These are phyloP conservation scores for Fissipunctia ypsillon DNA, from an alignment of 2,888 invertebrate genomes.

Conservation along the genomic window DNA sequence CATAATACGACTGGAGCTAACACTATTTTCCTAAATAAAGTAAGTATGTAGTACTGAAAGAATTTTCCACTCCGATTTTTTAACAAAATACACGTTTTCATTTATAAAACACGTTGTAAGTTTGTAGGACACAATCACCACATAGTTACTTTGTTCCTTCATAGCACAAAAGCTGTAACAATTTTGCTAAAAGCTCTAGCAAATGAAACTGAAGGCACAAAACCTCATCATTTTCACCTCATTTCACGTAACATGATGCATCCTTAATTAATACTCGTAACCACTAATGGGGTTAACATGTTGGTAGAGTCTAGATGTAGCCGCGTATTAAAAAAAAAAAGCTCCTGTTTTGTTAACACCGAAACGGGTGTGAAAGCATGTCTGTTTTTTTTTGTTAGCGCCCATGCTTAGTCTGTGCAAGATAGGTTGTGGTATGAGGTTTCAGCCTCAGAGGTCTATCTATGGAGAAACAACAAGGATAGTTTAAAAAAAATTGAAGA, in stretches of 20 bases:
- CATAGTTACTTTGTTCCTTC: not conserved
- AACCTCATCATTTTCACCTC: conserved; percentile 21
- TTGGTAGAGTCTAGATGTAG: conserved; percentile 20
- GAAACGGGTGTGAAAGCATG: not conserved
- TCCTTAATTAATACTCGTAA: conserved; percentile 55
- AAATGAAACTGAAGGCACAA: conserved; percentile 10
- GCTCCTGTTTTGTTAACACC: not conserved
- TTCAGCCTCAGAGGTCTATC: not conserved
- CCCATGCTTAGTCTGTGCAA: not conserved
- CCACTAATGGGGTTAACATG: conserved; percentile 56
- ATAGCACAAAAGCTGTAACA: conserved; percentile 14
- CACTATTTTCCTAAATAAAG: not conserved
- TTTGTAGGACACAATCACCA: not conserved
- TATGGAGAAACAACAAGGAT: too few relatives aligned
- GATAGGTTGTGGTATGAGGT: not conserved
- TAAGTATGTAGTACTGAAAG: not conserved
- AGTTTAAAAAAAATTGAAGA: too few relatives aligned
- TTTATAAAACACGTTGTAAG: not conserved
- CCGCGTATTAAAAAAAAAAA: conserved; percentile 29
- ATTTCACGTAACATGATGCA: conserved; percentile 29
- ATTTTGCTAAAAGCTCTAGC: conserved; percentile 50
- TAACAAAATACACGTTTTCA: not conserved
- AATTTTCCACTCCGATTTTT: not conserved
- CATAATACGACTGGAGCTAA: too few relatives aligned
- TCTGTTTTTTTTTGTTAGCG: too few relatives aligned